phyloP scores from a whole-genome alignment of 2,797 vertebrate species.

The Microctenopoma steveboyesi region DNA sequence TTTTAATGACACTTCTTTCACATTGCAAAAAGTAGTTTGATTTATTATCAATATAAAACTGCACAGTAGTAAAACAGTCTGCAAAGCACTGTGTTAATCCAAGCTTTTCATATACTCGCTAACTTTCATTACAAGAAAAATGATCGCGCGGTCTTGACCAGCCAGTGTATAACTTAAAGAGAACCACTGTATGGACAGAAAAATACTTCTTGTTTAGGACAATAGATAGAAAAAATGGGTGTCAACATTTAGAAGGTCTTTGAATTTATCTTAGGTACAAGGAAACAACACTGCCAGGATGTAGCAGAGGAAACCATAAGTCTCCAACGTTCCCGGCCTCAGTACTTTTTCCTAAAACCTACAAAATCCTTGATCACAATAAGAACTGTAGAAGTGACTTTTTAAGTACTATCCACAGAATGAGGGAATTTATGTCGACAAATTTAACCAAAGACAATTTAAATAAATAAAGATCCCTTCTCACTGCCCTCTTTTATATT shows the following conservation, averaged over 20 bases:
- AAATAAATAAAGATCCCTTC: background rate
- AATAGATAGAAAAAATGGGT: background rate
- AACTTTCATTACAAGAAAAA: background rate
- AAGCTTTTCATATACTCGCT: background rate
- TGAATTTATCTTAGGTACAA: background rate
- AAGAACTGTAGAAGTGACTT: background rate
- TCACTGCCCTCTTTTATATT: background rate
- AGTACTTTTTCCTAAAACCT: background rate
- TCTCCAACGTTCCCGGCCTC: background rate
- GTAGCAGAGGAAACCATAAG: background rate
- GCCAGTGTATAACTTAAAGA: background rate
- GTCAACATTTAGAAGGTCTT: background rate
- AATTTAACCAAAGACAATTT: background rate
- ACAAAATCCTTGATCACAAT: background rate
- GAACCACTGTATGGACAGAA: background rate
- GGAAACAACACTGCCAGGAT: background rate
- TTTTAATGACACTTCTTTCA: background rate
- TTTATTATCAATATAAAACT: background rate
- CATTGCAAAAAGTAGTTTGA: background rate
- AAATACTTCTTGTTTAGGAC: background rate
- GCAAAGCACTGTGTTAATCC: background rate
- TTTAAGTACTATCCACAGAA: background rate
- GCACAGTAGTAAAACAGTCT: too few species aligned
- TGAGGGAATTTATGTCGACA: background rate
- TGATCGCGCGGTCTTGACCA: background rate